phyloP scores from a whole-genome alignment of 2,797 vertebrate species.

The Cottoperca gobio region DNA sequence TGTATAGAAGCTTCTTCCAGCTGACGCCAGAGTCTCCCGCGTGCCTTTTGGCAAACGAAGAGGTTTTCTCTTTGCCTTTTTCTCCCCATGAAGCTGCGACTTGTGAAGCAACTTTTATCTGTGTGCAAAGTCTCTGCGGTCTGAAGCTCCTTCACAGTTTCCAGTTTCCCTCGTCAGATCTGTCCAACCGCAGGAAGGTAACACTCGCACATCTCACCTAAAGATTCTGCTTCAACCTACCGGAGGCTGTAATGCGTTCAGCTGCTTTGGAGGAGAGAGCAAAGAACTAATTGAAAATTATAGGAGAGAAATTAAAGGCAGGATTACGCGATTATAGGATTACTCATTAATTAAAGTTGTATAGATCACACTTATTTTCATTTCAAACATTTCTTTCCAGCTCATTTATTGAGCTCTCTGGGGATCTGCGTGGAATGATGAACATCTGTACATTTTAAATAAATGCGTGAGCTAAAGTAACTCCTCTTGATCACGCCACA shows the following conservation, averaged over 20 bases:
- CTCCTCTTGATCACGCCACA: constrained; percentile 1
- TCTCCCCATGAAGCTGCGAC: no score
- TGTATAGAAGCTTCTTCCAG: background rate
- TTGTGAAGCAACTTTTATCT: no score
- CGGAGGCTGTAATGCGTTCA: constrained; percentile 35
- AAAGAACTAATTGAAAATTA: constrained; percentile 57
- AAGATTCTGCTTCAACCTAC: constrained; percentile 21
- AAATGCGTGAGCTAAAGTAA: constrained; percentile 10
- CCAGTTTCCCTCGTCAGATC: no score
- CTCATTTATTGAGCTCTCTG: constrained; percentile 25
- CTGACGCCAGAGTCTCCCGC: background rate
- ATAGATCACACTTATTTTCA: constrained; percentile 38
- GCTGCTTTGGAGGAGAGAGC: constrained; percentile 17
- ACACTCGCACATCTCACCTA: background rate
- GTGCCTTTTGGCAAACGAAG: background rate
- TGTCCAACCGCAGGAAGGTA: background rate
- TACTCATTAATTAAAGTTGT: constrained; percentile 57
- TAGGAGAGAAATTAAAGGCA: constrained; percentile 47
- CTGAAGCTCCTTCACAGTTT: background rate
- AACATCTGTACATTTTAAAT: constrained; percentile 31
- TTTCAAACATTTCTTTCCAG: constrained; percentile 39
- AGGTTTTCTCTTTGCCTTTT: background rate
- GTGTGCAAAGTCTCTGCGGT: background rate
- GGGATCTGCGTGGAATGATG: constrained; percentile 18
- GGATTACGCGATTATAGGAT: constrained; percentile 61